A percentile compares a stretch with the other conserved stretches of the same genome.
phyloP scores from a whole-genome alignment of 2,113 vertebrate species.

The Perccottus glenii region DNA sequence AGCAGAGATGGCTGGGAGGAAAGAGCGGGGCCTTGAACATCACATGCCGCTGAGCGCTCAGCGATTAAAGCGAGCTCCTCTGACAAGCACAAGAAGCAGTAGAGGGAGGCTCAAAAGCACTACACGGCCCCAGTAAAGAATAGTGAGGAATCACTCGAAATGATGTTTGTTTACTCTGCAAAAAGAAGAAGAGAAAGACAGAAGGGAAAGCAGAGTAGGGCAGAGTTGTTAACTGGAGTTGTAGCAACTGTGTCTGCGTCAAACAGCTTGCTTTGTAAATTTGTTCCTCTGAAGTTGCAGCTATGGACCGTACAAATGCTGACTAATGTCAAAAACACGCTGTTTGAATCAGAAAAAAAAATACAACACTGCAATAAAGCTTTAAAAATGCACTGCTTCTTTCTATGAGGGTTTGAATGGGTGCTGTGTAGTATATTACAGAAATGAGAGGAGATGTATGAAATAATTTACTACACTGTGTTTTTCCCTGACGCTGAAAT shows the following conservation, averaged over 20 bases:
- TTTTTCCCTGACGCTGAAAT: slow-evolving; percentile 63
- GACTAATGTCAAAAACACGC: slow-evolving; percentile 66
- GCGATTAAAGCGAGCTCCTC: slow-evolving; percentile 93
- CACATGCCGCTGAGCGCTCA: slow-evolving; percentile 84
- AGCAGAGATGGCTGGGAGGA: slow-evolving; percentile 88
- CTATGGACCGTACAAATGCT: slow-evolving; percentile 68
- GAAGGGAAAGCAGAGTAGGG: slow-evolving; percentile 47
- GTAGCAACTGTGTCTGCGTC: background rate
- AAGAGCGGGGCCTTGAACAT: slow-evolving; percentile 95
- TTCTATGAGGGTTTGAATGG: slow-evolving; percentile 30
- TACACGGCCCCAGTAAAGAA: slow-evolving; percentile 87
- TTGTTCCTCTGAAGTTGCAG: slow-evolving; percentile 56
- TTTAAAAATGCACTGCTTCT: slow-evolving; percentile 19
- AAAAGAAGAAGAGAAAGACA: slow-evolving; percentile 62
- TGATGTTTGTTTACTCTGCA: slow-evolving; percentile 97
- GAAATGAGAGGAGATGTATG: slow-evolving; percentile 56
- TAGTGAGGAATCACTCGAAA: slow-evolving; percentile 96
- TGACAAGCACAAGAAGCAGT: slow-evolving; percentile 83
- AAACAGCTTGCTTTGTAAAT: slow-evolving; percentile 64
- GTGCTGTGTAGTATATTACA: slow-evolving; percentile 34
- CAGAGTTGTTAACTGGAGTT: slow-evolving; percentile 60
- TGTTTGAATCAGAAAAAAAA: slow-evolving; percentile 44
- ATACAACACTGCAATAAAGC: slow-evolving; percentile 54
- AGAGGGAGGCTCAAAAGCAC: slow-evolving; percentile 69
- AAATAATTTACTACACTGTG: slow-evolving; percentile 58